These are phyloP conservation scores for Garrulus glandarius DNA, from an alignment of 2,797 vertebrate species.

Conservation along the genomic window DNA sequence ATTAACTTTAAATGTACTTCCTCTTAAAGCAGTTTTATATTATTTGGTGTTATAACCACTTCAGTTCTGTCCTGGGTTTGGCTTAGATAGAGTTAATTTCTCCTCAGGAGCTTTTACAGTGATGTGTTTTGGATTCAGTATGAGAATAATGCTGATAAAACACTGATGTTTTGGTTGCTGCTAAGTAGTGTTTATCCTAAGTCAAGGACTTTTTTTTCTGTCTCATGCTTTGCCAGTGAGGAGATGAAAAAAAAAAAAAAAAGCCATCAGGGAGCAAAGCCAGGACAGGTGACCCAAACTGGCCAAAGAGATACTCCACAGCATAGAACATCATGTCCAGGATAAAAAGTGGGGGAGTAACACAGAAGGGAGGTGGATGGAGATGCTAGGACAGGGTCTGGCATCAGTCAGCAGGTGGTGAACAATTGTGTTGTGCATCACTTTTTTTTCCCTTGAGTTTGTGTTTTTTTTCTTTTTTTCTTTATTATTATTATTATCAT, in stretches of 20 bases:
- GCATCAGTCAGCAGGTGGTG: neutral
- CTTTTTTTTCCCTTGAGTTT: neutral
- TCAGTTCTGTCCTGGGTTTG: neutral
- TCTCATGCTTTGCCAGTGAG: neutral
- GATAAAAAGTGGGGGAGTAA: neutral
- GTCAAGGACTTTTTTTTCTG: neutral
- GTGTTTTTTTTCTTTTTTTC: neutral
- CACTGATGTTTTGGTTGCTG: neutral
- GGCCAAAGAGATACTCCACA: neutral
- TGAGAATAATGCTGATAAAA: neutral
- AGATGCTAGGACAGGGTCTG: neutral
- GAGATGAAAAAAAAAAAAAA: neutral
- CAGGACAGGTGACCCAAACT: neutral
- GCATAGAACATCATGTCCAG: neutral
- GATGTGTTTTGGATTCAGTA: neutral
- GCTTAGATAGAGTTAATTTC: neutral
- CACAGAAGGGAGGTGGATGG: neutral
- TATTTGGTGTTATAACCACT: neutral
- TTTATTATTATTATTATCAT: neutral
- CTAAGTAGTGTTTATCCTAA: neutral
- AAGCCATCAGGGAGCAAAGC: neutral
- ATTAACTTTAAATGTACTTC: neutral
- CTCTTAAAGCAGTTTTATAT: neutral
- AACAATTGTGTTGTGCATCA: neutral
- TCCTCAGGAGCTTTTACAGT: neutral